Evolutionary conservation across 2,888 invertebrate genomes (phyloP).

Genomic region (Cetonia aurata): DNA sequence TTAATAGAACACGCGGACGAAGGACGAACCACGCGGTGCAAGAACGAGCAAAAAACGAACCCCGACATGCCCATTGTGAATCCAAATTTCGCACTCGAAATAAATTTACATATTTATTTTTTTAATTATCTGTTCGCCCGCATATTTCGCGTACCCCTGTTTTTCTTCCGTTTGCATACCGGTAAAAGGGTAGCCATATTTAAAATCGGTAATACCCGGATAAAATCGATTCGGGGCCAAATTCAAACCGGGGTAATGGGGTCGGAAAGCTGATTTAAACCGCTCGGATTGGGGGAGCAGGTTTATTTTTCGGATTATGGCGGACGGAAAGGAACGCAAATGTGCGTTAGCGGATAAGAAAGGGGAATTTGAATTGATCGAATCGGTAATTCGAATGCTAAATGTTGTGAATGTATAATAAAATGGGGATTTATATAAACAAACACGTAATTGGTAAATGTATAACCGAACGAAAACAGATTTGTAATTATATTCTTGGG

Average conservation of each 20-base stretch:
- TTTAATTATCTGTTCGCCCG: conserved; percentile 8
- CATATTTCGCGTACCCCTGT: neutral
- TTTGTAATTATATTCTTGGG: too few species aligned
- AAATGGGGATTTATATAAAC: neutral
- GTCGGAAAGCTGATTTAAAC: neutral
- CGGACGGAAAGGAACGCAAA: too few species aligned
- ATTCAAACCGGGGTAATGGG: neutral
- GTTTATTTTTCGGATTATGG: too few species aligned
- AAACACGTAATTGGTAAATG: too few species aligned
- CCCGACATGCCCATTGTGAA: neutral
- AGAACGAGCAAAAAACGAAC: conserved; percentile 18
- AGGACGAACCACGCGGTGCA: too few species aligned
- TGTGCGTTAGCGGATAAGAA: conserved; percentile 1
- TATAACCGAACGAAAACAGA: too few species aligned
- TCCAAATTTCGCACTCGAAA: conserved; percentile 16
- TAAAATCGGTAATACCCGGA: conserved; percentile 31
- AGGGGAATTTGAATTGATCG: conserved; percentile 6
- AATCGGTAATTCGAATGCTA: conserved; percentile 17
- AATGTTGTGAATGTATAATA: neutral
- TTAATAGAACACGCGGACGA: too few species aligned
- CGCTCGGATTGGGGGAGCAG: too few species aligned
- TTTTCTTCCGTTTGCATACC: neutral
- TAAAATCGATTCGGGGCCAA: neutral
- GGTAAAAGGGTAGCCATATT: neutral
- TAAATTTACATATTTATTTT: conserved; percentile 18